Evolutionary conservation across 2,797 vertebrate genomes (phyloP).

Genomic region (Amblyraja radiata): DNA sequence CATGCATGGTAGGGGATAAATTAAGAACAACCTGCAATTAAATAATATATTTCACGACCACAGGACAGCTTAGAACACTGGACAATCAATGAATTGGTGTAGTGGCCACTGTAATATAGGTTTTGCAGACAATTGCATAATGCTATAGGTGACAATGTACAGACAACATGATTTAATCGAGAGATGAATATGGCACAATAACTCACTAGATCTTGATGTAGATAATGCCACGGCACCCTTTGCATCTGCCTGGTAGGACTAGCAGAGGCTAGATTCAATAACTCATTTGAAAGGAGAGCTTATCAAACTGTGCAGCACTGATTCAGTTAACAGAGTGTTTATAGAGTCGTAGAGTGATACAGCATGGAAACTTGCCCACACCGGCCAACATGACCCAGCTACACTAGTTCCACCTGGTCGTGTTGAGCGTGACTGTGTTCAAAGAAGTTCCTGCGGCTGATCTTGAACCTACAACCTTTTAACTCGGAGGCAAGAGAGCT

Average conservation of each 20-base stretch:
- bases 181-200: neutral
- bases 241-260: no score
- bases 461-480: neutral
- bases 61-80: neutral
- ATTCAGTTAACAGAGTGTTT: neutral
- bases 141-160: no score
- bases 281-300: no score
- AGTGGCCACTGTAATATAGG: neutral
- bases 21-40: neutral
- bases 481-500: neutral
- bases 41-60: neutral
- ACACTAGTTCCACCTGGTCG: no score
- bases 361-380: no score
- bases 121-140: no score
- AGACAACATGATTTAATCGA: neutral
- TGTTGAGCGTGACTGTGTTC: neutral
- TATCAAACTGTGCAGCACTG: no score
- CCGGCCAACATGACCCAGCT: no score
- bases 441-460: neutral
- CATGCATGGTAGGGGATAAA: neutral
- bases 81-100: neutral
- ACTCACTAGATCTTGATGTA: neutral
- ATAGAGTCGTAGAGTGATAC: no score
- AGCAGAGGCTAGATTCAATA: no score
- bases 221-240: neutral